Base-by-base conservation (phyloP, 2,888 invertebrate species). In the Caenorhabditis panamensis region DNA sequence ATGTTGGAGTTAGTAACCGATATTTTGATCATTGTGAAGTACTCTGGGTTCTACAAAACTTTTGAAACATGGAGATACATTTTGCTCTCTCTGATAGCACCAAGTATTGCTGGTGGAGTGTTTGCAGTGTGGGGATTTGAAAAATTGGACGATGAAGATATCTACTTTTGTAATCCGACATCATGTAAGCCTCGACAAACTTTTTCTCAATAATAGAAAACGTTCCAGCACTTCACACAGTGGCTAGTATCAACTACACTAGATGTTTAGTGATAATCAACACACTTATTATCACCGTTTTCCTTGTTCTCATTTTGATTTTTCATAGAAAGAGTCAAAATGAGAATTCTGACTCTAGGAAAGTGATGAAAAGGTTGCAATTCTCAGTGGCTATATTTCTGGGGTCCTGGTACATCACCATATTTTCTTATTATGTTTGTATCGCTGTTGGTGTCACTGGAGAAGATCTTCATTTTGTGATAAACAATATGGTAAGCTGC, bases 141-240 rank as follows among this genome's bases (percentile, higher is more conserved):
- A 1, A 11, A 59, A 18, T 26, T 68, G 31, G 68, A 68, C 22
- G 59, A 68, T 11, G 59, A 68, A 36, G 59, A 68, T 16, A 68
- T 68, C 1, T 68, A 68, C 20, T 68, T 68, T 20, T 68, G 68
- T 24, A 68, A 24, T 24, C 68, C 68, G 1, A 68, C 68, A n/a
- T 59, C 68, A 9, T 59, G 68, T 68, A 24, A 36, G 36, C 11
- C 54, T 41, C 24, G 22, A 47, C 20, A n/a, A n/a, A n/a, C n/a
- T n/a, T 13, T 16, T 16, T 36, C 20, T n/a, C 13, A 28, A 26
- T 4, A 5, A 5, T 11, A 36, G 36, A 11, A 36, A 36, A 11
- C 36, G 5, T 36, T 56, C 6, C 58, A 68, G 67, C 67, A 8
- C 67, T 68, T 26, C 67, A 68, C n/a, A 47, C 58, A 1, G 16